Evolutionary conservation across 2,113 vertebrate genomes (phyloP).

Genomic region (Noctilio leporinus): DNA sequence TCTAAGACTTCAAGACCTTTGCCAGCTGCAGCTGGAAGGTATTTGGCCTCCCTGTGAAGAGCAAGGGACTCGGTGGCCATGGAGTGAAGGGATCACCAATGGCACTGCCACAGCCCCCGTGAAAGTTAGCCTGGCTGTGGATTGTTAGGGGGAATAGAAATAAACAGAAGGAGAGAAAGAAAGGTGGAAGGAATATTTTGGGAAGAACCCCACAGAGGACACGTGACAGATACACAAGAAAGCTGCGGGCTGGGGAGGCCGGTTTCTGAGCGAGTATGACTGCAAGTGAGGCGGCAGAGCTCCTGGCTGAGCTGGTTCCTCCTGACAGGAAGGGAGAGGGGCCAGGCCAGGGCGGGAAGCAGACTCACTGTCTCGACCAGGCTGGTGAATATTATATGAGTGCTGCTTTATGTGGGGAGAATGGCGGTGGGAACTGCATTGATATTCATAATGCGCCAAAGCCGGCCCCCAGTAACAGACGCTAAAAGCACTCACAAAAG

Average conservation of each 20-base stretch:
- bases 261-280: conserved; percentile 27
- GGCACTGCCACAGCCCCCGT: neutral
- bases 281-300: neutral
- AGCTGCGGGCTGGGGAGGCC: neutral
- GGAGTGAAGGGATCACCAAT: neutral
- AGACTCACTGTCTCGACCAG: conserved; percentile 1
- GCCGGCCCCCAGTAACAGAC: conserved; percentile 29
- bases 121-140: neutral
- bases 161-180: neutral
- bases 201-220: neutral
- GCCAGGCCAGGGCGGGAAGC: neutral
- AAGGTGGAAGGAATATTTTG: neutral
- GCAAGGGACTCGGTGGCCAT: neutral
- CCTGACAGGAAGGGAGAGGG: conserved; percentile 33
- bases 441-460: conserved; percentile 52
- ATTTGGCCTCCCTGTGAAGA: neutral
- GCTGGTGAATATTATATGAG: conserved; percentile 36
- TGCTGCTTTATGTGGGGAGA: conserved; percentile 49
- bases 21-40: neutral
- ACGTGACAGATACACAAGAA: neutral
- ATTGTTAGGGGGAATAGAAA: neutral
- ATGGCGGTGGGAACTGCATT: neutral
- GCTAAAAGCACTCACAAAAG: conserved; percentile 58
- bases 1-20: neutral
- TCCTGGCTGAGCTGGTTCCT: conserved; percentile 25